A percentile compares a stretch with the other conserved stretches of the same genome.
Conservation (phyloP, 2,888 invertebrate species). For the Pimpla rufipes region DNA sequence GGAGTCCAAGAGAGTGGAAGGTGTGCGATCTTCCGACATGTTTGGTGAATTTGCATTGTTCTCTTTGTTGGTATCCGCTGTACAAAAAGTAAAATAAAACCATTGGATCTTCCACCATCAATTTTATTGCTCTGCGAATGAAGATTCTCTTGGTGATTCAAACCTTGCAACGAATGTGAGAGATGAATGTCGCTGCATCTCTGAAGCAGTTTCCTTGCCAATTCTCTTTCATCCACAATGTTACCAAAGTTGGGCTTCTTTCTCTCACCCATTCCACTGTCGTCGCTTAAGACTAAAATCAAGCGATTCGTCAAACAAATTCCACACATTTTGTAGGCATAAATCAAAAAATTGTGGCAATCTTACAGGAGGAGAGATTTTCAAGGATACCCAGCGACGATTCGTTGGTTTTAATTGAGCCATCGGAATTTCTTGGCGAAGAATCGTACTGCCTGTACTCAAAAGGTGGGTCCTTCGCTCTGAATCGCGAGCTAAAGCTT, state of each 20-base stretch:
- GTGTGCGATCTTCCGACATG: constrained; percentile 57
- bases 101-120: not conserved
- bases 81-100: not conserved
- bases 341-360: not conserved
- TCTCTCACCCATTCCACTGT: constrained; percentile 64
- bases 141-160: not conserved
- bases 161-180: constrained; percentile 39
- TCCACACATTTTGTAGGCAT: not conserved
- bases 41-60: constrained; percentile 79
- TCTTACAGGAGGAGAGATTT: constrained; percentile 78
- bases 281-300: constrained; percentile 75
- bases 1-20: constrained; percentile 66
- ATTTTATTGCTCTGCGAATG: not conserved
- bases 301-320: constrained; percentile 42
- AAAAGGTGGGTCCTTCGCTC: not conserved
- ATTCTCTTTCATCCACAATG: constrained; percentile 75
- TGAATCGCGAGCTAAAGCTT: constrained; percentile 44
- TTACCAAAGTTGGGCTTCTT: constrained; percentile 66
- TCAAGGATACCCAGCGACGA: constrained; percentile 80
- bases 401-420: constrained; percentile 67
- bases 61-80: constrained; percentile 78
- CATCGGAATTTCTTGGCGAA: constrained; percentile 48
- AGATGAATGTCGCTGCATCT: constrained; percentile 74
- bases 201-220: constrained; percentile 79
- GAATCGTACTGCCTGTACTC: constrained; percentile 35